Evolutionary conservation across 2,797 vertebrate species (phyloP).

Genomic region (Mastacembelus armatus): DNA sequence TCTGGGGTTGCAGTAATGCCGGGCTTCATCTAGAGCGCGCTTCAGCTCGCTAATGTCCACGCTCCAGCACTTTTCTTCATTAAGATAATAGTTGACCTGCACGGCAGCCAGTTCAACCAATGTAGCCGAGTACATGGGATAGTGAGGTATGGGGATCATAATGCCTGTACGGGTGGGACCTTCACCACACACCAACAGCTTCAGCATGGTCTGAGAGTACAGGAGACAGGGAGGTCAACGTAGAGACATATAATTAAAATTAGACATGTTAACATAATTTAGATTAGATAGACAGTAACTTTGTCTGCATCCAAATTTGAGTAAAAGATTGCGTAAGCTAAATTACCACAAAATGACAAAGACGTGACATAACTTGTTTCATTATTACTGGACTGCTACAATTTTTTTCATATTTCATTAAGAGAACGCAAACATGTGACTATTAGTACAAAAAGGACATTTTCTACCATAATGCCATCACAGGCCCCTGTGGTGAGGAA

Average conservation of each 20-base stretch:
- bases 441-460: conserved; percentile 2
- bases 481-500: conserved; percentile 93
- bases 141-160: conserved; percentile 93
- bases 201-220: conserved; percentile 86
- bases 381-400: not conserved
- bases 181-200: conserved; percentile 88
- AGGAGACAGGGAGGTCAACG: not conserved
- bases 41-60: conserved; percentile 87
- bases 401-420: not conserved
- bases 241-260: too few relatives aligned
- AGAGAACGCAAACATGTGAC: not conserved
- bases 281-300: not conserved
- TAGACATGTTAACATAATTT: not conserved
- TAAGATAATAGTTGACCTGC: conserved; percentile 91
- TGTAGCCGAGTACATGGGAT: conserved; percentile 90
- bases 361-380: not conserved
- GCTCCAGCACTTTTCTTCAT: conserved; percentile 90
- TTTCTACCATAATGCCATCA: conserved; percentile 89
- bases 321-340: not conserved
- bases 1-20: conserved; percentile 85
- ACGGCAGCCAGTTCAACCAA: conserved; percentile 86
- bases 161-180: conserved; percentile 84
- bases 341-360: not conserved
- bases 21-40: conserved; percentile 84
- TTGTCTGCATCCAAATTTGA: not conserved